Conservation (phyloP, 92 coral and sea anemone genomes). For the Epizoanthus rinbou region DNA sequence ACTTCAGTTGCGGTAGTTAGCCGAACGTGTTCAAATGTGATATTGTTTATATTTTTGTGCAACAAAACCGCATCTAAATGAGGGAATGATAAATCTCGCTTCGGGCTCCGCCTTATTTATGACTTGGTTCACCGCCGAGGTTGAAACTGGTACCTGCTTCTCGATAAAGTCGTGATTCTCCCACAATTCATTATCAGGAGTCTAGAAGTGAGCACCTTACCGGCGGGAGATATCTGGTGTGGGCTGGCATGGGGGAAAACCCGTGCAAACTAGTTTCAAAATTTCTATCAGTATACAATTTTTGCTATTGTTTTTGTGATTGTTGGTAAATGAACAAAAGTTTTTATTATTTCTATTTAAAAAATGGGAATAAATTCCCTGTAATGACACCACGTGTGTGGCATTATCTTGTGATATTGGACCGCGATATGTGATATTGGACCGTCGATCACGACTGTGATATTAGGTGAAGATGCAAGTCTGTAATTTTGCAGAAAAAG, state of each 20-base stretch:
- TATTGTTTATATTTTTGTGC: background rate
- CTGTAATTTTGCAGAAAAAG: too few relatives aligned
- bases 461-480: too few relatives aligned
- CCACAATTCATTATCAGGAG: too few relatives aligned
- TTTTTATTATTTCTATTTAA: background rate
- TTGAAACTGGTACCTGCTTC: constrained; percentile 9
- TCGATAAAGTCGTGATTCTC: too few relatives aligned
- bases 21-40: background rate
- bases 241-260: background rate
- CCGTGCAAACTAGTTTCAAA: background rate
- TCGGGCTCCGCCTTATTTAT: constrained; percentile 10
- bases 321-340: background rate
- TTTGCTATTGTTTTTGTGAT: background rate
- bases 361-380: background rate
- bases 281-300: background rate
- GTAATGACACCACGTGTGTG: background rate
- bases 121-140: background rate
- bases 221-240: background rate
- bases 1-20: too few relatives aligned
- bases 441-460: too few relatives aligned
- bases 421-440: too few relatives aligned
- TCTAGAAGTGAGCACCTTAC: too few relatives aligned
- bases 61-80: constrained; percentile 18
- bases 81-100: constrained; percentile 24
- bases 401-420: background rate